Percentiles rank a stretch among this genome's conserved stretches.
Evolutionary conservation across 2,888 invertebrate genomes (phyloP).

Genomic region (Calliopum simillimum): DNA sequence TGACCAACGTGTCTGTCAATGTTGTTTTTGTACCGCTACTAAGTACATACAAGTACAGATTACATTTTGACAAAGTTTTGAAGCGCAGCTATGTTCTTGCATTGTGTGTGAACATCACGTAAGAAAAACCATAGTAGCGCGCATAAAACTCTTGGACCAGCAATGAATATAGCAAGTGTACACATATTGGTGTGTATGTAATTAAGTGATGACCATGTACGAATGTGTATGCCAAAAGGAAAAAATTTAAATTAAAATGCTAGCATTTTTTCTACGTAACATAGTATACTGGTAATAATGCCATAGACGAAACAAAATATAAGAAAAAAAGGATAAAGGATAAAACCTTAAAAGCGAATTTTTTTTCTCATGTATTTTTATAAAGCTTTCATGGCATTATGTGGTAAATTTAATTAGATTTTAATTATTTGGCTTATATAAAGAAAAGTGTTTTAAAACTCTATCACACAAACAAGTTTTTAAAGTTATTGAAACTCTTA

Average conservation of each 20-base stretch:
- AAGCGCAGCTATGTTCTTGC: constrained; percentile 39
- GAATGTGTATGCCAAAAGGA: constrained; percentile 28
- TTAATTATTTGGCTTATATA: constrained; percentile 19
- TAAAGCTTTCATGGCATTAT: constrained; percentile 11
- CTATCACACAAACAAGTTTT: background rate
- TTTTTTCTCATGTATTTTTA: constrained; percentile 2
- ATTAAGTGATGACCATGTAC: no score
- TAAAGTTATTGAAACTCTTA: no score
- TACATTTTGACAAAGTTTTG: constrained; percentile 63
- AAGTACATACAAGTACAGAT: constrained; percentile 58
- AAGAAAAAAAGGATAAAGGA: constrained; percentile 8
- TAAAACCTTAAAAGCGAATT: background rate
- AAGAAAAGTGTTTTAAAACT: background rate
- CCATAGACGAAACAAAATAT: background rate
- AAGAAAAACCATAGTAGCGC: constrained; percentile 8
- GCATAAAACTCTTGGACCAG: constrained; percentile 13
- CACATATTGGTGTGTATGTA: background rate
- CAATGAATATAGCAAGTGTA: constrained; percentile 19
- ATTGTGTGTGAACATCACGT: constrained; percentile 17
- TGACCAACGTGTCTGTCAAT: background rate
- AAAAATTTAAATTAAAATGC: constrained; percentile 52
- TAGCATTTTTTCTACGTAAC: constrained; percentile 2
- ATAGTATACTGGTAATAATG: background rate
- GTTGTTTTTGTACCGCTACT: background rate
- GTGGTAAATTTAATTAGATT: constrained; percentile 30